Evolutionary conservation across 2,113 vertebrate species (phyloP).

Genomic region (Apistogramma diplotaenia): DNA sequence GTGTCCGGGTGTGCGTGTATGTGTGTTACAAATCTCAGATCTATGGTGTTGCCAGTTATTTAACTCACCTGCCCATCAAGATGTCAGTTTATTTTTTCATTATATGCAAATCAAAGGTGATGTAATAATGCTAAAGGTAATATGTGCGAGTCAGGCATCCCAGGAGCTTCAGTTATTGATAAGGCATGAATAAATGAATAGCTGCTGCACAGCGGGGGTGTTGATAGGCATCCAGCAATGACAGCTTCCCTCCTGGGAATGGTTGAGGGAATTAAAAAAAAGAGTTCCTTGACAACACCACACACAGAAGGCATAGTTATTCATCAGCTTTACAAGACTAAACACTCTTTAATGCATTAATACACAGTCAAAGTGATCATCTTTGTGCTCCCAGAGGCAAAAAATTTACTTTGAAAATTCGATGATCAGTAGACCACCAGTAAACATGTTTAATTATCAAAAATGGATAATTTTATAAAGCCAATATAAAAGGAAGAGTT

Average conservation of each 20-base stretch:
- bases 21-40: constrained; percentile 15
- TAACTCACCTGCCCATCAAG: constrained; percentile 41
- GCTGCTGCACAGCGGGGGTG: neutral
- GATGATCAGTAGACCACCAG: neutral
- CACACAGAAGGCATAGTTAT: neutral
- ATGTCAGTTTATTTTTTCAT: constrained; percentile 27
- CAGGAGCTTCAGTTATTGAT: constrained; percentile 48
- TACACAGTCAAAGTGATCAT: neutral
- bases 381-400: neutral
- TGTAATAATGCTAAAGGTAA: constrained; percentile 9
- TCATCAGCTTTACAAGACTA: neutral
- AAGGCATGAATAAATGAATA: constrained; percentile 48
- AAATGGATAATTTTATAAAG: neutral
- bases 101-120: constrained; percentile 43
- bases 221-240: constrained; percentile 27
- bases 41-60: constrained; percentile 29
- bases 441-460: neutral
- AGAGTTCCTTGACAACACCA: constrained; percentile 26
- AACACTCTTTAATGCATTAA: neutral
- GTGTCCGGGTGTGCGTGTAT: neutral
- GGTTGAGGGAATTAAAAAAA: constrained; percentile 12
- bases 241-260: constrained; percentile 19
- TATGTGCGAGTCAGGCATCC: constrained; percentile 12
- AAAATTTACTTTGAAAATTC: neutral
- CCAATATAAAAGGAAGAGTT: neutral